Percentiles rank a stretch among this genome's conserved stretches.
Conservation (phyloP, 2,888 invertebrate species). For the Mesorhabditis spiculigera region DNA sequence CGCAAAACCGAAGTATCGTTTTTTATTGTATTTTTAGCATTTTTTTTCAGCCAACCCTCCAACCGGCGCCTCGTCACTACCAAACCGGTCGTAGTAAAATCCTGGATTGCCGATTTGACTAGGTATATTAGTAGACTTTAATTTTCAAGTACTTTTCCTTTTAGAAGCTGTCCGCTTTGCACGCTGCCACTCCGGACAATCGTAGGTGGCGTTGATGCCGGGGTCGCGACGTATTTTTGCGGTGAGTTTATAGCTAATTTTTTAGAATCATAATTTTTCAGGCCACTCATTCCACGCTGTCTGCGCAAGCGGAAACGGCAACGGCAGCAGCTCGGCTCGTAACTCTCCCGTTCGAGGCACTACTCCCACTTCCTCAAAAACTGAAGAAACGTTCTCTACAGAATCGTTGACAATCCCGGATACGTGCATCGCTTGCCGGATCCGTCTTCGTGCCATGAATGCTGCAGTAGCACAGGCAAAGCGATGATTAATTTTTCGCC, state of each 20-base stretch:
- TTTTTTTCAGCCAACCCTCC: background rate
- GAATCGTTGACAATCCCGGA: background rate
- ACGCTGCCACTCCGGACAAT: conserved; percentile 25
- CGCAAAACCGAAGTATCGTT: background rate
- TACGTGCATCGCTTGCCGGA: conserved; percentile 28
- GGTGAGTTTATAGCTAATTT: conserved; percentile 9
- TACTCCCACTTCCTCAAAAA: background rate
- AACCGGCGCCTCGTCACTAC: background rate
- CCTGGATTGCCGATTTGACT: conserved; percentile 2
- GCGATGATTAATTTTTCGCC: too few relatives aligned
- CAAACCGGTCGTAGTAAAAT: background rate
- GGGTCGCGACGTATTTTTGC: conserved; percentile 24
- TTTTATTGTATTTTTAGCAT: background rate
- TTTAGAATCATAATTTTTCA: conserved; percentile 7
- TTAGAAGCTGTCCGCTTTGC: conserved; percentile 35
- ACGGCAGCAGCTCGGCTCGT: conserved; percentile 15
- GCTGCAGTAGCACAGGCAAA: conserved; percentile 10
- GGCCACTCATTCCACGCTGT: conserved; percentile 35
- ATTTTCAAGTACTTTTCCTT: conserved; percentile 10
- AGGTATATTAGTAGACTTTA: background rate
- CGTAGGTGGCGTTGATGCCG: conserved; percentile 23
- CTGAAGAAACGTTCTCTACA: background rate
- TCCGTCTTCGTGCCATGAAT: conserved; percentile 19
- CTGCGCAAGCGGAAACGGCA: conserved; percentile 21
- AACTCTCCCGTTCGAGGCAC: conserved; percentile 8